Conservation (phyloP, 2,113 vertebrate genomes). For the Machaerirhynchus nigripectus region DNA sequence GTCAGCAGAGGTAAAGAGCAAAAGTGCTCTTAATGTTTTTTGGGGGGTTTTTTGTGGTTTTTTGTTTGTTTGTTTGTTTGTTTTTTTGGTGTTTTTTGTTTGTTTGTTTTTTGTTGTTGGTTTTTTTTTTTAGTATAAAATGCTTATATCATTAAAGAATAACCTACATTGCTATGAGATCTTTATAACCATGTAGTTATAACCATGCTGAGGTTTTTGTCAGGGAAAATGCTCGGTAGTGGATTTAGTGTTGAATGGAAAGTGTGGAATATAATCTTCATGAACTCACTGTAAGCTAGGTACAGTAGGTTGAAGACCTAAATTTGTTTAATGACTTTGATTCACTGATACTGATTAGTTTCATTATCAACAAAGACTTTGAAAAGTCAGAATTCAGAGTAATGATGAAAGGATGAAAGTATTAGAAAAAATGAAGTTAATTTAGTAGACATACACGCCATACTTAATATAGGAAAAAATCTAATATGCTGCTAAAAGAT, state of each 20-base stretch:
- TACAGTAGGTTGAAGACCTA: not conserved
- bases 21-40: not conserved
- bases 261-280: not conserved
- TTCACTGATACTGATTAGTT: not conserved
- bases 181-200: not conserved
- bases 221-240: not conserved
- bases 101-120: not conserved
- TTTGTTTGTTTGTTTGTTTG: not conserved
- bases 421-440: not conserved
- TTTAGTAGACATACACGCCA: not conserved
- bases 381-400: not conserved
- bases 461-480: not conserved
- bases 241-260: not conserved
- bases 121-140: not conserved
- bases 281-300: not conserved
- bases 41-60: too few species aligned
- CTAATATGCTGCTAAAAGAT: not conserved
- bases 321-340: not conserved
- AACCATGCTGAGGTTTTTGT: not conserved
- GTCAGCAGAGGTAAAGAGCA: not conserved
- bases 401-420: not conserved
- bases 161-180: not conserved
- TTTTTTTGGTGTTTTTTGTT: not conserved
- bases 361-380: not conserved
- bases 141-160: not conserved